A percentile compares a stretch with the other conserved stretches of the same genome.
Conservation (phyloP, 35 echinoderm and acorn worm genomes). For the Hemicentrotus pulcherrimus region DNA sequence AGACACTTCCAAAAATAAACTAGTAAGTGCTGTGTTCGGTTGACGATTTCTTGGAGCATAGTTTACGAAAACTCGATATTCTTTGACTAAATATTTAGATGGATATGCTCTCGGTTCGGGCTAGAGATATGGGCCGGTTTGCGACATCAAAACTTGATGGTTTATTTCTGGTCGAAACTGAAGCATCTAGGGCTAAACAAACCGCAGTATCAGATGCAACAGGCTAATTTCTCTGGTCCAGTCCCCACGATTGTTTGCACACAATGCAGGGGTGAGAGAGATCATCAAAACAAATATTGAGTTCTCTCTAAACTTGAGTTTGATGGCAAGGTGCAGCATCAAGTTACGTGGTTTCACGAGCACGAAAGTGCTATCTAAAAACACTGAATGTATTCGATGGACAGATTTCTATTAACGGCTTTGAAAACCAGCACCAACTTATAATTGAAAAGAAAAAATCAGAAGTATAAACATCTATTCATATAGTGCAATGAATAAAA, state of each 20-base stretch:
- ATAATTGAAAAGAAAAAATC: no score
- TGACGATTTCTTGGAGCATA: background rate
- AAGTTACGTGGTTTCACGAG: background rate
- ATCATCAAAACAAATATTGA: conserved; percentile 43
- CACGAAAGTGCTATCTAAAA: background rate
- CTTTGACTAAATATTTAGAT: conserved; percentile 40
- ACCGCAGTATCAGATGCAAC: conserved; percentile 27
- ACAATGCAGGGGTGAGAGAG: conserved; percentile 37
- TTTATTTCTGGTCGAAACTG: conserved; percentile 10
- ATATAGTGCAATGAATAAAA: no score
- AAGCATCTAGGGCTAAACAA: conserved; percentile 26
- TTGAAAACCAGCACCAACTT: no score
- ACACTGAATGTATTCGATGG: background rate
- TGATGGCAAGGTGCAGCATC: background rate
- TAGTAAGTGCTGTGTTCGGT: background rate
- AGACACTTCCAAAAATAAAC: conserved; percentile 33
- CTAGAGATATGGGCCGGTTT: conserved; percentile 25
- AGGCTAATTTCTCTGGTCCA: conserved; percentile 13
- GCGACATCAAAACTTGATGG: conserved; percentile 38
- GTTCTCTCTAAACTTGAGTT: background rate
- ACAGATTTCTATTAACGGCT: no score
- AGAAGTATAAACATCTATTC: no score
- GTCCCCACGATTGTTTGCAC: conserved; percentile 17
- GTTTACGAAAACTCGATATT: conserved; percentile 43
- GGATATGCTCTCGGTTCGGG: conserved; percentile 25